These are phyloP conservation scores for Biston stratarius DNA, from an alignment of 2,888 invertebrate genomes.

Conservation along the genomic window DNA sequence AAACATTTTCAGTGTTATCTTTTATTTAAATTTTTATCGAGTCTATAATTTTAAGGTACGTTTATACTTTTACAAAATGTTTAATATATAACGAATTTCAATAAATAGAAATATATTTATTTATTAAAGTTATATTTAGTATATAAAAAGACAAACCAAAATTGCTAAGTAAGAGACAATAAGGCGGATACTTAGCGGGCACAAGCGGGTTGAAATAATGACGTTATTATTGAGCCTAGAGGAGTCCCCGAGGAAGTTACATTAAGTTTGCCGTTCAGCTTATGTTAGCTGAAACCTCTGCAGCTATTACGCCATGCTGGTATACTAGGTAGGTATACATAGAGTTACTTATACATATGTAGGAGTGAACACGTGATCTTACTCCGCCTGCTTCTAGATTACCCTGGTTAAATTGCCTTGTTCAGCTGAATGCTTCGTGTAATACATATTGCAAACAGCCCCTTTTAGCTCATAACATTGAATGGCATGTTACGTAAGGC, in stretches of 20 bases:
- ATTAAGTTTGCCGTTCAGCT: conserved; percentile 70
- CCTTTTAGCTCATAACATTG: conserved; percentile 52
- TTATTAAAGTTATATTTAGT: too few species aligned
- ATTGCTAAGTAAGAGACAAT: too few species aligned
- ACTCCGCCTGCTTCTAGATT: conserved; percentile 60
- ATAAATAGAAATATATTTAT: too few species aligned
- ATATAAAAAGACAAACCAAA: too few species aligned
- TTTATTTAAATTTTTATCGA: too few species aligned
- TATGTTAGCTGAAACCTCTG: conserved; percentile 57
- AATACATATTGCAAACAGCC: conserved; percentile 65
- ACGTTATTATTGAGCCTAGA: conserved; percentile 57
- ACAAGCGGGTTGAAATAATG: conserved; percentile 50
- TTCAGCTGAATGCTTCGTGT: conserved; percentile 63
- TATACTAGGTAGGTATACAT: conserved; percentile 19
- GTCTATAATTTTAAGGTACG: too few species aligned
- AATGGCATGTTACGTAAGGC: conserved; percentile 44
- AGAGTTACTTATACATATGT: conserved; percentile 25
- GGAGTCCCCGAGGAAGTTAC: conserved; percentile 59
- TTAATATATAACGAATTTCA: too few species aligned
- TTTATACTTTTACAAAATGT: too few species aligned
- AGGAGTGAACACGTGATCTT: conserved; percentile 46
- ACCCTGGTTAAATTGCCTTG: conserved; percentile 63
- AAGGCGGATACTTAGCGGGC: conserved; percentile 14
- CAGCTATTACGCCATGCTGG: conserved; percentile 54
- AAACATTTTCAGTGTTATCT: too few species aligned